phyloP scores from a whole-genome alignment of 2,113 vertebrate species.

The Pangasianodon hypophthalmus region DNA sequence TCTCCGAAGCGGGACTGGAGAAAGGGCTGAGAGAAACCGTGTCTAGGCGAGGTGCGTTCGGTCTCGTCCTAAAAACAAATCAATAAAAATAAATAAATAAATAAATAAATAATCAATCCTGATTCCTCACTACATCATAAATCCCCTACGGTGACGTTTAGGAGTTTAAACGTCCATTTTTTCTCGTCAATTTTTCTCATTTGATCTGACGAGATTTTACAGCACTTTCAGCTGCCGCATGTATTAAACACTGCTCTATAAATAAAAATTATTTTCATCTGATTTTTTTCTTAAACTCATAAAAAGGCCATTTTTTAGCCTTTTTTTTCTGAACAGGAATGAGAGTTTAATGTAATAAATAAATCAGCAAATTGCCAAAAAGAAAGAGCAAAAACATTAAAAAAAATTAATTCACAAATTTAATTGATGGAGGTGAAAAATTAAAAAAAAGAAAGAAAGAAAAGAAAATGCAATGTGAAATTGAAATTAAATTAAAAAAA shows the following conservation, averaged over 20 bases:
- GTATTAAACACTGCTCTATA: background rate
- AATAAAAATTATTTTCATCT: background rate
- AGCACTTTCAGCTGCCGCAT: background rate
- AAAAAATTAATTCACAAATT: too few relatives aligned
- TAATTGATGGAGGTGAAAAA: too few relatives aligned
- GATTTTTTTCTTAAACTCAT: too few relatives aligned
- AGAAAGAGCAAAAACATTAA: too few relatives aligned
- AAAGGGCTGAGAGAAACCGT: slow-evolving; percentile 79
- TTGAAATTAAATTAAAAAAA: too few relatives aligned
- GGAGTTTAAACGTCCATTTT: background rate
- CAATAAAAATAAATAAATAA: background rate
- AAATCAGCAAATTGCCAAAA: too few relatives aligned
- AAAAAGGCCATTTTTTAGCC: too few relatives aligned
- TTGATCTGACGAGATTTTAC: background rate
- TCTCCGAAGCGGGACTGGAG: slow-evolving; percentile 74
- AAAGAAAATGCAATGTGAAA: too few relatives aligned
- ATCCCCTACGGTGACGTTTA: background rate
- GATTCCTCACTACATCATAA: background rate
- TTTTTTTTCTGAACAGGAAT: too few relatives aligned
- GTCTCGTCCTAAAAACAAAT: slow-evolving; percentile 83
- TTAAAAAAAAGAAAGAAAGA: too few relatives aligned
- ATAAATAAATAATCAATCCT: background rate
- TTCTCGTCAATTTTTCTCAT: background rate
- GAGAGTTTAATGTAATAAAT: too few relatives aligned
- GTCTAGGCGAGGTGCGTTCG: slow-evolving; percentile 92